Evolutionary conservation across 2,113 vertebrate species (phyloP).

Genomic region (Trematomus loennbergii): DNA sequence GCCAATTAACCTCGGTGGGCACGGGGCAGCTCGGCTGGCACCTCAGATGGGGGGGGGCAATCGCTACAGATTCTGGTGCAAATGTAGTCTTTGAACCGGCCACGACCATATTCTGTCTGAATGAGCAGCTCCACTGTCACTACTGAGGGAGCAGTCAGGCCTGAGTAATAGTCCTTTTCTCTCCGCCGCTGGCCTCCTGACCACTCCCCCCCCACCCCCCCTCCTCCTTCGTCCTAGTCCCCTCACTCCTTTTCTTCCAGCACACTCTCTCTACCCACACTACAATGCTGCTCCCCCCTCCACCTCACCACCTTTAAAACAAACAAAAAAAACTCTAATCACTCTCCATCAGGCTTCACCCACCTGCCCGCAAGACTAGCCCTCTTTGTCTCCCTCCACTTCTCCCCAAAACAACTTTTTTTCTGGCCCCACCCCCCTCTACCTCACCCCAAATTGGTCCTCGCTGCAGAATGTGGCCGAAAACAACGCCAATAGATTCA

Average conservation of each 20-base stretch:
- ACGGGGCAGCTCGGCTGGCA: background rate
- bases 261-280: slow-evolving; percentile 25
- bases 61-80: slow-evolving; percentile 31
- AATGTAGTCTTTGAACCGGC: slow-evolving; percentile 66
- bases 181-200: slow-evolving; percentile 61
- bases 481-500: slow-evolving; percentile 70
- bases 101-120: slow-evolving; percentile 68
- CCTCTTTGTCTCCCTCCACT: slow-evolving; percentile 9
- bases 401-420: slow-evolving; percentile 41
- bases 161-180: slow-evolving; percentile 76
- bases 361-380: slow-evolving; percentile 62
- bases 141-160: slow-evolving; percentile 68
- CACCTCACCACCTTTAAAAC: slow-evolving; percentile 46
- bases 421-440: slow-evolving; percentile 9
- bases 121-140: slow-evolving; percentile 69
- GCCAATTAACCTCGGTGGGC: slow-evolving; percentile 56
- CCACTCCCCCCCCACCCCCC: slow-evolving; percentile 21
- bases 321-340: slow-evolving; percentile 63
- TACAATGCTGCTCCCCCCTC: slow-evolving; percentile 21
- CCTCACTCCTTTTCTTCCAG: slow-evolving; percentile 57
- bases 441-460: slow-evolving; percentile 56
- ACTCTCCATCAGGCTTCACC: slow-evolving; percentile 57
- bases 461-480: slow-evolving; percentile 56
- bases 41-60: slow-evolving; percentile 48
- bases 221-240: slow-evolving; percentile 35